Conservation (phyloP, 2,797 vertebrate genomes). For the Aldrovandia affinis region DNA sequence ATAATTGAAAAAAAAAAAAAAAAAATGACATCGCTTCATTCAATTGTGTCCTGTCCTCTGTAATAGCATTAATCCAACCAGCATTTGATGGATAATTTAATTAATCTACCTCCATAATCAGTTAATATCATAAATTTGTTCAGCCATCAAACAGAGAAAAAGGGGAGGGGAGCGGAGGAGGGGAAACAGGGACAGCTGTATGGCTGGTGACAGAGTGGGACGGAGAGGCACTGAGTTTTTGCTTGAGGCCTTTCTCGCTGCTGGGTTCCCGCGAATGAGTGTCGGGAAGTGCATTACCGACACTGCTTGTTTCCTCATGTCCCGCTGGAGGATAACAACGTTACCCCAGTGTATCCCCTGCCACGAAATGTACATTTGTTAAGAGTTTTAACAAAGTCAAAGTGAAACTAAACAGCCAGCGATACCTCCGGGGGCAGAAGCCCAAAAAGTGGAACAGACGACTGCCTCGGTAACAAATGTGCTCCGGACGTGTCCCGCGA, state of each 20-base stretch:
- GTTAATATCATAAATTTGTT: constrained; percentile 71
- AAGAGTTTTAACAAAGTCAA: neutral
- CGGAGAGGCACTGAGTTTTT: neutral
- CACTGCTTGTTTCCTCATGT: neutral
- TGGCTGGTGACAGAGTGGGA: neutral
- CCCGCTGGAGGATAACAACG: neutral
- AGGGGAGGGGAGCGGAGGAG: neutral
- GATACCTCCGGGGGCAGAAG: neutral
- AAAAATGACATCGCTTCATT: constrained; percentile 52
- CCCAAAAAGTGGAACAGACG: neutral
- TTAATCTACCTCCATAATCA: constrained; percentile 70
- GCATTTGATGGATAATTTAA: constrained; percentile 70
- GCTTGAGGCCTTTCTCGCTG: neutral
- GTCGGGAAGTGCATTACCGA: neutral
- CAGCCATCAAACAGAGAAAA: constrained; percentile 23
- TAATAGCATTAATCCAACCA: constrained; percentile 65
- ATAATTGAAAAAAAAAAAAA: constrained; percentile 41
- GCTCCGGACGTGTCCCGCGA: neutral
- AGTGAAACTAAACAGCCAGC: neutral
- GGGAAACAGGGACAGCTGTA: neutral
- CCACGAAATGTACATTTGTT: neutral
- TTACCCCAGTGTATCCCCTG: neutral
- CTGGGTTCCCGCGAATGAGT: neutral
- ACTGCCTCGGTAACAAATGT: neutral
- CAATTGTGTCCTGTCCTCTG: constrained; percentile 55